Evolutionary conservation across 2,888 invertebrate genomes (phyloP).

Genomic region (Drosophila peninsularis): DNA sequence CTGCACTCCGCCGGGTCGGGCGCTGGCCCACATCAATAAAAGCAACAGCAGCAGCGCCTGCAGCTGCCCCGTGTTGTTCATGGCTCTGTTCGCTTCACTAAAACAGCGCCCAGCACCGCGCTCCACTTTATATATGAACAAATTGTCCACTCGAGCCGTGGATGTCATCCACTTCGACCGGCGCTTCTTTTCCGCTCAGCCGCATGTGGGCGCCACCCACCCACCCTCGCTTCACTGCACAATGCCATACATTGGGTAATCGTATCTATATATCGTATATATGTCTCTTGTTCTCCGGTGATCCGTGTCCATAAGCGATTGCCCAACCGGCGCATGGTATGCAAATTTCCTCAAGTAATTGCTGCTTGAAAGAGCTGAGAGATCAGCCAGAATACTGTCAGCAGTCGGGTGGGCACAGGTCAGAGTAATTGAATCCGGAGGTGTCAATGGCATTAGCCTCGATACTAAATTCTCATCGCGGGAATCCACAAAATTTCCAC

Average conservation of each 20-base stretch:
- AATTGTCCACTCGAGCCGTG: constrained; percentile 2
- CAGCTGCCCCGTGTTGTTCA: constrained; percentile 28
- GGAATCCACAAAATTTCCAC: background rate
- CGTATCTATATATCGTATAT: background rate
- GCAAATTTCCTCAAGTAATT: constrained; percentile 46
- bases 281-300: constrained; percentile 23
- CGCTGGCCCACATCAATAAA: constrained; percentile 35
- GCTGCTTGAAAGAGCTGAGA: too few species aligned
- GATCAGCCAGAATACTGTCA: too few species aligned
- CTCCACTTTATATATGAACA: constrained; percentile 44
- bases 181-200: constrained; percentile 43
- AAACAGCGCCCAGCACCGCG: constrained; percentile 43
- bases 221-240: constrained; percentile 49
- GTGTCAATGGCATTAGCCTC: constrained; percentile 12
- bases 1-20: constrained; percentile 38
- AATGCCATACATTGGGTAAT: constrained; percentile 38
- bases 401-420: too few species aligned
- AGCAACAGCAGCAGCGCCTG: constrained; percentile 30
- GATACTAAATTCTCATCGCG: background rate
- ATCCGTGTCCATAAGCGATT: constrained; percentile 38
- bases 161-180: constrained; percentile 12
- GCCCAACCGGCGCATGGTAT: constrained; percentile 23
- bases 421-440: constrained; percentile 18
- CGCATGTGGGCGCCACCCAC: constrained; percentile 37
- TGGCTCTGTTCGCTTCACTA: constrained; percentile 34